Evolutionary conservation across 2,888 invertebrate genomes (phyloP).

Genomic region (Rotaria socialis): DNA sequence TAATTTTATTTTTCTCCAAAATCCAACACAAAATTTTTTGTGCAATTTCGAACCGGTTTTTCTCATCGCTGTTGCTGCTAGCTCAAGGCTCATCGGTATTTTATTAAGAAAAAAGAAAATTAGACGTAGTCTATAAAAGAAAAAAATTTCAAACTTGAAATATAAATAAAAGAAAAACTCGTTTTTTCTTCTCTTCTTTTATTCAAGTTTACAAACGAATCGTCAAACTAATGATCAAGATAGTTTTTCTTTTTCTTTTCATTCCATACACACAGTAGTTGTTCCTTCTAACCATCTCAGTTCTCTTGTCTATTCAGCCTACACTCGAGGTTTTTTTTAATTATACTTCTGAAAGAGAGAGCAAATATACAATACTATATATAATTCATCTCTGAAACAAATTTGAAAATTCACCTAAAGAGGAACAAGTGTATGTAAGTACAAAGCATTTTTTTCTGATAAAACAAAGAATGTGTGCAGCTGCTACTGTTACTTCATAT

Average conservation of each 20-base stretch:
- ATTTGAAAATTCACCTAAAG: not conserved
- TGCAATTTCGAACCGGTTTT: too few species aligned
- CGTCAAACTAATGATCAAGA: not conserved
- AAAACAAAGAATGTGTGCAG: conserved; percentile 9
- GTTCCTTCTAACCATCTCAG: not conserved
- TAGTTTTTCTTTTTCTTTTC: not conserved
- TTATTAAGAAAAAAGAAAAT: too few species aligned
- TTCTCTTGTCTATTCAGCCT: not conserved
- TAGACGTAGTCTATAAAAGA: too few species aligned
- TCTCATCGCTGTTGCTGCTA: too few species aligned
- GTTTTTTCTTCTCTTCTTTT: not conserved
- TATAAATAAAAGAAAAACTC: not conserved
- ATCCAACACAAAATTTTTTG: too few species aligned
- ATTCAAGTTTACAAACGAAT: not conserved
- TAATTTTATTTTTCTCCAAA: too few species aligned
- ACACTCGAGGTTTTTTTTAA: not conserved
- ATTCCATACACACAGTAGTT: not conserved
- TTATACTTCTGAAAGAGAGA: not conserved
- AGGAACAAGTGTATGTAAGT: not conserved
- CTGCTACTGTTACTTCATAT: not conserved
- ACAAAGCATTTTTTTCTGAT: not conserved
- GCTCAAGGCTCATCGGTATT: too few species aligned
- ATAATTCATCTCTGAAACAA: not conserved
- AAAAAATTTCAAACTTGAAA: not conserved
- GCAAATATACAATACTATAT: not conserved